Base-by-base conservation (phyloP, 2,113 vertebrate species). In the Sula dactylatra region DNA sequence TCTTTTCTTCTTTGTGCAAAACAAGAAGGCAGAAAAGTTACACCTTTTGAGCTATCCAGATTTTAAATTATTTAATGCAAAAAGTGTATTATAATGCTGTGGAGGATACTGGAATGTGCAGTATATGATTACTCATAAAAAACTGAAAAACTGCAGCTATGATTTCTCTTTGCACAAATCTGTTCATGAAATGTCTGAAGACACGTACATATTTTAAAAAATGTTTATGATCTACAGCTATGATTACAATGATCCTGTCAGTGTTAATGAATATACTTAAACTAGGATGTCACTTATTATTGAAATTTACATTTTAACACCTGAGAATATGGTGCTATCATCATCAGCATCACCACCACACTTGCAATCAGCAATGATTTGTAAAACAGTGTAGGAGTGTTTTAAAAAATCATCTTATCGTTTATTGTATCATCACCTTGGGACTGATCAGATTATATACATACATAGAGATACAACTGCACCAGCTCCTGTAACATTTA, bases 21-120 rank as follows among this genome's bases (percentile, higher is more conserved):
- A 98, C 97, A 98, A 97, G 98, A 98, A 98, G 97, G 98, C 97
- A 97, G 97, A 96, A 96, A 98, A 98, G 95, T 97, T 96, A 98
- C 97, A 98, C 86, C 77, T 97, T 97, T 98, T 95, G 96, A 98
- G 95, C 98, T 98, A 98, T 76, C 94, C 82, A 93, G 92, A 96
- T 96, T 97, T 96, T 83, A 91, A 93, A 85, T 66, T 86, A 96
- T 93, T 98, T 98, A 98, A 97, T 96, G 91, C 61, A 27, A 94
- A 96, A 97, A 95, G 54, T 3, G 10, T 83, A 94, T 70, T 93
- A 73, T 96, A 89, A 86, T 87, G 95, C 93, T 97, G 94, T 96
- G 96, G 90, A 95, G 95, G 84, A 93, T 85, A 95, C 87, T 96
- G 94, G 93, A 95, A 95, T 73, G 87, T 94, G 84, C 90, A 96